These are phyloP conservation scores for Eublepharis macularius DNA, from an alignment of 2,113 vertebrate species.

Conservation along the genomic window DNA sequence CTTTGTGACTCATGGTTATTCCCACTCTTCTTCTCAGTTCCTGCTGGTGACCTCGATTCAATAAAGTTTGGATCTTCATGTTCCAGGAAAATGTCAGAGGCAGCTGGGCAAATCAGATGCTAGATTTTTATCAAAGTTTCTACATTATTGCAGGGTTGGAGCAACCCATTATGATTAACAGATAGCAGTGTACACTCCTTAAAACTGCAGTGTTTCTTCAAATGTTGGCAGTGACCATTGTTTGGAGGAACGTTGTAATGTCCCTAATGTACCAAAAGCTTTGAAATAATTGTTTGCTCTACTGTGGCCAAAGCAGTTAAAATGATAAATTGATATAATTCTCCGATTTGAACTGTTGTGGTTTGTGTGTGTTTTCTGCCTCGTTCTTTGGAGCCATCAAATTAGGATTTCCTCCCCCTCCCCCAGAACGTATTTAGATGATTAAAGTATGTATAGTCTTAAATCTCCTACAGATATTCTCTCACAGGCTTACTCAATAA, in stretches of 20 bases:
- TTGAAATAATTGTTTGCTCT: slow-evolving; percentile 43
- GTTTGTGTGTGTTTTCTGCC: background rate
- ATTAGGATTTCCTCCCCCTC: background rate
- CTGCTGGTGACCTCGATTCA: slow-evolving; percentile 43
- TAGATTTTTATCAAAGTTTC: slow-evolving; percentile 33
- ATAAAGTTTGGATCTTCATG: slow-evolving; percentile 23
- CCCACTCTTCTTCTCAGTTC: slow-evolving; percentile 42
- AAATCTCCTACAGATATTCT: no score
- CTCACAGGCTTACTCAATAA: no score
- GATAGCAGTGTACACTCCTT: background rate
- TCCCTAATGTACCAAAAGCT: slow-evolving; percentile 27
- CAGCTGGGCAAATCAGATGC: slow-evolving; percentile 44
- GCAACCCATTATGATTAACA: background rate
- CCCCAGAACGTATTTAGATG: background rate
- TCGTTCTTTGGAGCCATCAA: background rate
- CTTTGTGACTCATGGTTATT: slow-evolving; percentile 34
- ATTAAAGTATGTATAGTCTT: background rate
- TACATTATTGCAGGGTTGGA: background rate
- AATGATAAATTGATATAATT: slow-evolving; percentile 20
- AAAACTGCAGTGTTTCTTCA: slow-evolving; percentile 4
- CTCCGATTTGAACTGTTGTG: background rate
- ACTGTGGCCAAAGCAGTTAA: slow-evolving; percentile 29
- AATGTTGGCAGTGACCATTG: slow-evolving; percentile 11
- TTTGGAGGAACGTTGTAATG: slow-evolving; percentile 37
- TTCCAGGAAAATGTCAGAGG: slow-evolving; percentile 35